A percentile compares a stretch with the other conserved stretches of the same genome.
Evolutionary conservation across 2,888 invertebrate genomes (phyloP).

Genomic region (Hemithea aestivaria): DNA sequence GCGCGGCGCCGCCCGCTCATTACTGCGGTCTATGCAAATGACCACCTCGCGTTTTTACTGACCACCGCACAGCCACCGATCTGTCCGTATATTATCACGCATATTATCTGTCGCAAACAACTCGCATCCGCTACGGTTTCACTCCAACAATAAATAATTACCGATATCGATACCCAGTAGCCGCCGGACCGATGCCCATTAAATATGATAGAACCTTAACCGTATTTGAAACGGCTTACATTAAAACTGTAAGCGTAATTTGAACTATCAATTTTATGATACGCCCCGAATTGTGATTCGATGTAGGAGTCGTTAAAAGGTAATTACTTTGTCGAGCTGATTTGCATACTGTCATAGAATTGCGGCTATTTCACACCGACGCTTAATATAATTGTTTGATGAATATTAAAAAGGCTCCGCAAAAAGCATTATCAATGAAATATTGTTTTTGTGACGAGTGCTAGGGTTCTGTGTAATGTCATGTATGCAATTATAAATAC

Average conservation of each 20-base stretch:
- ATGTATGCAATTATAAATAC: slow-evolving; percentile 53
- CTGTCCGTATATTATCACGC: slow-evolving; percentile 46
- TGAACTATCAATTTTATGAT: slow-evolving; percentile 39
- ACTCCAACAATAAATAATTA: slow-evolving; percentile 73
- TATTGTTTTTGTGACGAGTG: slow-evolving; percentile 41
- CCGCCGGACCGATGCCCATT: slow-evolving; percentile 46
- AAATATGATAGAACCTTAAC: slow-evolving; percentile 41
- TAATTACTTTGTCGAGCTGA: slow-evolving; percentile 43
- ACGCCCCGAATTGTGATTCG: slow-evolving; percentile 41
- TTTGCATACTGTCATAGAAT: slow-evolving; percentile 51
- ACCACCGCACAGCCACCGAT: slow-evolving; percentile 59
- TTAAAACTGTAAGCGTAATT: slow-evolving; percentile 34
- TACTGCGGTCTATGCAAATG: slow-evolving; percentile 74
- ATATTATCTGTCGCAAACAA: slow-evolving; percentile 71
- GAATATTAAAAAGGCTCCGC: slow-evolving; percentile 56
- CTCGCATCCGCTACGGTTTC: slow-evolving; percentile 70
- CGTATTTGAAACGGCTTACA: slow-evolving; percentile 31
- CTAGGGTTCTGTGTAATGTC: slow-evolving; percentile 42
- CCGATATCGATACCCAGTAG: slow-evolving; percentile 61
- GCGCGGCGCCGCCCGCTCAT: slow-evolving; percentile 46
- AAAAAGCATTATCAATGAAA: slow-evolving; percentile 48
- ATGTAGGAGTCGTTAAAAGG: slow-evolving; percentile 49
- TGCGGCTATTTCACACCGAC: slow-evolving; percentile 48
- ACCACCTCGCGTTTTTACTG: slow-evolving; percentile 66
- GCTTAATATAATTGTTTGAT: slow-evolving; percentile 51